These are phyloP conservation scores for Drosophila infuscata DNA, from an alignment of 2,888 invertebrate species.

Conservation along the genomic window DNA sequence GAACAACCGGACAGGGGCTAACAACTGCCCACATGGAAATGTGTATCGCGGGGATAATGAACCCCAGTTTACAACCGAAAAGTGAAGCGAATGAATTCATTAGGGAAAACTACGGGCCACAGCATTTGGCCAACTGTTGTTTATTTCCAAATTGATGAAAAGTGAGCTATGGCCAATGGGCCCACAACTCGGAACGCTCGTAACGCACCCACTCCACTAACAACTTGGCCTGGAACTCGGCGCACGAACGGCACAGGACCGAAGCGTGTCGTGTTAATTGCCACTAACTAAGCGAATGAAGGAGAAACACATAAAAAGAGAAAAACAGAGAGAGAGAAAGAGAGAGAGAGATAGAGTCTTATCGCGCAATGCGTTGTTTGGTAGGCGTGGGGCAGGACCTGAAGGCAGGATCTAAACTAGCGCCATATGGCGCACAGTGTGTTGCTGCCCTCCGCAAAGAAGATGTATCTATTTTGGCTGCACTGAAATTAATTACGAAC, in stretches of 20 bases:
- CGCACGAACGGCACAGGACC: constrained; percentile 72
- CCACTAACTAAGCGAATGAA: constrained; percentile 71
- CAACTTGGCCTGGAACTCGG: constrained; percentile 11
- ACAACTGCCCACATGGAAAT: constrained; percentile 55
- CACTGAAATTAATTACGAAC: constrained; percentile 76
- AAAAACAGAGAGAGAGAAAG: neutral
- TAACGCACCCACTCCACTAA: constrained; percentile 12
- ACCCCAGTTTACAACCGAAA: constrained; percentile 71
- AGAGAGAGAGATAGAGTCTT: constrained; percentile 14
- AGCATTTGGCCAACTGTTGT: constrained; percentile 73
- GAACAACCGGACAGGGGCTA: constrained; percentile 27
- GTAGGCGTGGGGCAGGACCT: constrained; percentile 46
- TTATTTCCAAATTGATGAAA: constrained; percentile 63
- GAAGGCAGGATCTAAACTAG: constrained; percentile 27
- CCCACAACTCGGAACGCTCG: constrained; percentile 16
- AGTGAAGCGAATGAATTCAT: constrained; percentile 80
- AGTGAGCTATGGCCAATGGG: constrained; percentile 56
- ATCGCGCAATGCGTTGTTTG: constrained; percentile 40
- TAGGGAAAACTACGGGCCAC: constrained; percentile 66
- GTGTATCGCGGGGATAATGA: constrained; percentile 67
- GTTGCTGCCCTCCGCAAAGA: constrained; percentile 17
- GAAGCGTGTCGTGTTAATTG: constrained; percentile 84
- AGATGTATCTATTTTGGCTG: constrained; percentile 78
- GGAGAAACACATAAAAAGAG: neutral
- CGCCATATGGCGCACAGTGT: constrained; percentile 72